Evolutionary conservation across 2,113 vertebrate genomes (phyloP), one percentile per base, ranked within the genome.

Genomic region (Indicator indicator): DNA sequence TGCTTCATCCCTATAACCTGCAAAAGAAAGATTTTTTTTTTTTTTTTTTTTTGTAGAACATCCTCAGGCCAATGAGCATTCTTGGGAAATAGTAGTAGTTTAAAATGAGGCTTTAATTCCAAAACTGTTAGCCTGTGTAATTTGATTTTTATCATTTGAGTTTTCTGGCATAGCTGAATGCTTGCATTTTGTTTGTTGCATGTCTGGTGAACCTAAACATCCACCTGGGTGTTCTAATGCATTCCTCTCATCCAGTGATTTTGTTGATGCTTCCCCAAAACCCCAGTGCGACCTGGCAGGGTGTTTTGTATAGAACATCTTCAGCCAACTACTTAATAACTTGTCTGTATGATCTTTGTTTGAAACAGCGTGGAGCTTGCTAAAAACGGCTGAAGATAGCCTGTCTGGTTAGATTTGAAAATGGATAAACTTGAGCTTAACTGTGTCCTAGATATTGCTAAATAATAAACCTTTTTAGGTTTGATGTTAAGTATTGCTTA

Each of bases 391-490:
- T 73, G 40, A 71, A 42, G 11, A 20, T 32, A 62, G 2, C 13
- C 17, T 69, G 17, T 72, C 44, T 58, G 20, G 14, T 64, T 67
- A 28, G 60, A n/a, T 58, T 90, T 59, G 52, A 52, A 63, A 23
- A 4, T 3, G 5, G 5, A 2, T 13, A 11, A 54, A 44, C 36
- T 72, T 30, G 7, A 40, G 8, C 10, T 38, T 62, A 27, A 12
- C 18, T 63, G 23, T 62, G 5, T 8, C 50, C 9, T 0, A 17
- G 28, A 8, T 46, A 2, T 0, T 6, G 33, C 7, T 58, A n/a
- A 44, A 38, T 20, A 60, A 8, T 40, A 9, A 42, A 12, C 40
- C 21, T 86, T 64, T 58, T 12, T 1, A 16, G 63, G 24, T 33
- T 12, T 40, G 12, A 9, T 27, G 9, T 38, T 11, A 50, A 38